Percentiles rank a stretch among this genome's conserved stretches.
These are phyloP conservation scores for Syrmaticus mikado DNA, from an alignment of 2,113 vertebrate genomes.

Conservation along the genomic window DNA sequence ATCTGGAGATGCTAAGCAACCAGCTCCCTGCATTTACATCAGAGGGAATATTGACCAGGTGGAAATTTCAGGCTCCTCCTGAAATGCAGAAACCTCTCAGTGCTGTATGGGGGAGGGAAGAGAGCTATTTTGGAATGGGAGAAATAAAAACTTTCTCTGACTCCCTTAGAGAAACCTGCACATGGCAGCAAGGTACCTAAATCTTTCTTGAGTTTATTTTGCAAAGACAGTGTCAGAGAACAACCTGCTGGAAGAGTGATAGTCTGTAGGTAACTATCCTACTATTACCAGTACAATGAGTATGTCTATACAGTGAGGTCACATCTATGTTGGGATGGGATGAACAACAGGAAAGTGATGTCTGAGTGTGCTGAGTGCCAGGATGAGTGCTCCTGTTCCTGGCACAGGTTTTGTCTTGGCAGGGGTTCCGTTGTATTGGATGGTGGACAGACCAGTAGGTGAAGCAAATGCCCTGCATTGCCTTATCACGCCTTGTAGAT, in stretches of 20 bases:
- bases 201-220: neutral
- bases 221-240: neutral
- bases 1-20: constrained; percentile 39
- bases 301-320: neutral
- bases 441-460: neutral
- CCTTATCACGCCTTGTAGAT: neutral
- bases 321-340: neutral
- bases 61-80: neutral
- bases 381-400: neutral
- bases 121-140: neutral
- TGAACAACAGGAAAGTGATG: fast-evolving
- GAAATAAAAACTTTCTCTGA: neutral
- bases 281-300: neutral
- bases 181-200: fast-evolving
- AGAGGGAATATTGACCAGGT: constrained; percentile 2
- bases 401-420: neutral
- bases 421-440: neutral
- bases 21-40: neutral
- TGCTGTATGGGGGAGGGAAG: neutral
- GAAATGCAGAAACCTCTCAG: neutral
- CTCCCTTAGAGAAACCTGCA: neutral
- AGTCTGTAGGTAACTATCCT: neutral
- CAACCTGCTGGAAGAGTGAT: neutral
- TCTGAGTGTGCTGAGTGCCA: neutral
- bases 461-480: neutral